These are phyloP conservation scores for Teleopsis dalmanni DNA, from an alignment of 1,140 invertebrate species.

Conservation along the genomic window DNA sequence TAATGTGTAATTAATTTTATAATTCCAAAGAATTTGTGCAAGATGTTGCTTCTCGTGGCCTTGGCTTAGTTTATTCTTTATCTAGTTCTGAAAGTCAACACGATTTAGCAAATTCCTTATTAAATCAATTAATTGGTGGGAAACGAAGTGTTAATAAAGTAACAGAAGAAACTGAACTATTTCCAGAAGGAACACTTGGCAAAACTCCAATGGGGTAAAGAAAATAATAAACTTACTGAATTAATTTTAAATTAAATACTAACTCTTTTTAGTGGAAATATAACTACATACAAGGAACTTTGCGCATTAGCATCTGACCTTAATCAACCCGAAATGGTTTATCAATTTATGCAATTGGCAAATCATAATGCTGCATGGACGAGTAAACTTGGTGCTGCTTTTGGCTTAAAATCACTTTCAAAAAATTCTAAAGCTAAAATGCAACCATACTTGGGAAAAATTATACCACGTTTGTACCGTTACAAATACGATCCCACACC, in stretches of 20 bases:
- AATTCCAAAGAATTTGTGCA: constrained; percentile 68
- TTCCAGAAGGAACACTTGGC: constrained; percentile 79
- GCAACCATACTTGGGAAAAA: constrained; percentile 69
- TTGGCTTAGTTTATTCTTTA: constrained; percentile 78
- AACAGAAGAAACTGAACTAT: constrained; percentile 73
- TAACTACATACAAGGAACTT: constrained; percentile 89
- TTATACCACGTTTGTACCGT: constrained; percentile 82
- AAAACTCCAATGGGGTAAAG: constrained; percentile 73
- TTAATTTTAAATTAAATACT: background rate
- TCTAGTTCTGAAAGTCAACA: constrained; percentile 64
- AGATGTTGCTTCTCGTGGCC: constrained; percentile 83
- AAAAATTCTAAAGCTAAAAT: constrained; percentile 73
- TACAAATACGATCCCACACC: constrained; percentile 87
- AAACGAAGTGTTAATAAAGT: constrained; percentile 65
- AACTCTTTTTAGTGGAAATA: constrained; percentile 54
- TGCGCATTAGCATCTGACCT: constrained; percentile 87
- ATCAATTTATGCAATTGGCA: constrained; percentile 91
- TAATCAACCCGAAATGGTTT: constrained; percentile 89
- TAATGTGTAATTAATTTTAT: background rate
- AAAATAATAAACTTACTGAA: constrained; percentile 8
- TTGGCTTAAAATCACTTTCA: constrained; percentile 81
- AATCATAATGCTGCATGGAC: constrained; percentile 93
- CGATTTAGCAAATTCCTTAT: constrained; percentile 65
- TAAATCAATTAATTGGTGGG: constrained; percentile 79
- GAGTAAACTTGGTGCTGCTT: constrained; percentile 85